Base-by-base conservation (phyloP, 1,140 invertebrate species). In the Aporrectodea caliginosa region DNA sequence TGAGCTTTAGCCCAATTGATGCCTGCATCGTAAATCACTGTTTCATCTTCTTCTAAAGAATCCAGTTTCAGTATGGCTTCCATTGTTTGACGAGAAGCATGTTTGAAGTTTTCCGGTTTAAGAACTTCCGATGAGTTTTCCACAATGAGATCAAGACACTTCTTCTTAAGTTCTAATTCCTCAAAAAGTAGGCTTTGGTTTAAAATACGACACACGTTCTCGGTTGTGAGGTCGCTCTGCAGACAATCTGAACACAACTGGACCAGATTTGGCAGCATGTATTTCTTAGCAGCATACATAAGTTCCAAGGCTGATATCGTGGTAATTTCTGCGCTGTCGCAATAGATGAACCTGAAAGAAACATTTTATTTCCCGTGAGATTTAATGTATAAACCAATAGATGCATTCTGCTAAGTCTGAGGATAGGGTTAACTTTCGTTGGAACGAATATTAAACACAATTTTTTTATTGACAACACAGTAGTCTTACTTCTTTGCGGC, bases 321-420 rank as follows among this genome's bases (percentile, higher is more conserved):
- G 22, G 30, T 16, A 16, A 75, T 33, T 29, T 33, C 73, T 2
- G 43, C 1, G 29, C 34, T 33, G 2, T 75, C 31, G 32, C 33
- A 75, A 33, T 75, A 75, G 0, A 75, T 75, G 73, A 32, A 75
- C 30, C 73, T 75, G 73, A 2, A 32, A 31, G 73, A n/a, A 27
- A 30, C 27, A 29, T n/a, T n/a, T n/a, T n/a, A n/a, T n/a, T n/a
- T n/a, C n/a, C n/a, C n/a, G n/a, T n/a, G n/a, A n/a, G n/a, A n/a
- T n/a, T n/a, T n/a, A n/a, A n/a, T n/a, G n/a, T n/a, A n/a, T n/a
- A n/a, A n/a, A n/a, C n/a, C n/a, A n/a, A n/a, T n/a, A n/a, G n/a
- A n/a, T n/a, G n/a, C n/a, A n/a, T n/a, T n/a, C n/a, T n/a, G n/a
- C n/a, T n/a, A n/a, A n/a, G n/a, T n/a, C n/a, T n/a, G n/a, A n/a